A percentile compares a stretch with the other conserved stretches of the same genome.
These are phyloP conservation scores for Linepithema humile DNA, from an alignment of 1,140 invertebrate species.

Conservation along the genomic window DNA sequence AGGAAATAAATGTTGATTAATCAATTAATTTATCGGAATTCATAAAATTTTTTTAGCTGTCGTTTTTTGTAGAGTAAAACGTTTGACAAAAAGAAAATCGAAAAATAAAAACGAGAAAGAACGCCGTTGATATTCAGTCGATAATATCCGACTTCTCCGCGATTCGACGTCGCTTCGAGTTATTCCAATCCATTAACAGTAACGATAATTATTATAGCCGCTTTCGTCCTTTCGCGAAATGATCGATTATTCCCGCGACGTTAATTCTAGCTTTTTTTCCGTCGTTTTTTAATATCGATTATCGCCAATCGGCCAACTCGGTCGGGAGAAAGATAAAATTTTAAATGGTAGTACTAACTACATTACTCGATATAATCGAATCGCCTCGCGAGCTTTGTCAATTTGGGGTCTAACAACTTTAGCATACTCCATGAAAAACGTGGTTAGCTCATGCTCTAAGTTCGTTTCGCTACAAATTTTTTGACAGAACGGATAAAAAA, in stretches of 20 bases:
- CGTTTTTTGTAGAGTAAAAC: not conserved
- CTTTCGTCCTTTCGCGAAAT: conserved; percentile 36
- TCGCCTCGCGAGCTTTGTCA: conserved; percentile 63
- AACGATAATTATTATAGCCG: conserved; percentile 56
- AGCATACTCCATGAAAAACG: conserved; percentile 53
- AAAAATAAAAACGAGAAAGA: conserved; percentile 17
- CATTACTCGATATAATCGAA: conserved; percentile 61
- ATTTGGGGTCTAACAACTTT: conserved; percentile 60
- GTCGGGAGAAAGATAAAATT: conserved; percentile 58
- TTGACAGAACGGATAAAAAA: conserved; percentile 32
- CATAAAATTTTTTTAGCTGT: conserved; percentile 4
- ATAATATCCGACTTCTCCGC: conserved; percentile 47
- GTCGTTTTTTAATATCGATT: conserved; percentile 59
- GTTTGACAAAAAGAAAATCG: conserved; percentile 19
- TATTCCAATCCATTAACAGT: conserved; percentile 55
- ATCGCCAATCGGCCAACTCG: conserved; percentile 29
- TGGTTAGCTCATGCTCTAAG: conserved; percentile 48
- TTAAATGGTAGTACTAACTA: conserved; percentile 58
- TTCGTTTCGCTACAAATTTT: conserved; percentile 57
- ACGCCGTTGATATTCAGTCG: conserved; percentile 31
- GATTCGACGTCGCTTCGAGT: conserved; percentile 52
- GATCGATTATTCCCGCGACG: conserved; percentile 52
- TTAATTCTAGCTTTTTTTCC: conserved; percentile 44
- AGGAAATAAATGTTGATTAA: conserved; percentile 8
- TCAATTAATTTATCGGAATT: not conserved